These are phyloP conservation scores for Falco cherrug DNA, from an alignment of 2,797 vertebrate species.

Conservation along the genomic window DNA sequence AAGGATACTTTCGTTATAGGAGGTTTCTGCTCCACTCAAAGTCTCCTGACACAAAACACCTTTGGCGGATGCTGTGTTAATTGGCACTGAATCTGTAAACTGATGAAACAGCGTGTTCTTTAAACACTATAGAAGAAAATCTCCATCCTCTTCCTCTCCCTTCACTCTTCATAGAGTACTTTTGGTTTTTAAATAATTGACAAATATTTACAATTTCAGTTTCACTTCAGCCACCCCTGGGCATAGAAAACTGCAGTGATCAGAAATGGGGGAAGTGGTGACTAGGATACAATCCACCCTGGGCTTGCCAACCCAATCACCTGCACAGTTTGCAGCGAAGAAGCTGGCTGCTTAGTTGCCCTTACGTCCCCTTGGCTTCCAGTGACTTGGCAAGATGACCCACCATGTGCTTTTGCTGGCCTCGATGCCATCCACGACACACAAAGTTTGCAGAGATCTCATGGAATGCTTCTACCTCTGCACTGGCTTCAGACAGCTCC, in stretches of 20 bases:
- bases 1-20: not conserved
- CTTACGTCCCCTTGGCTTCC: not conserved
- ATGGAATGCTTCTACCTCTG: not conserved
- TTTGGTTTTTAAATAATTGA: not conserved
- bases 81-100: not conserved
- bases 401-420: not conserved
- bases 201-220: not conserved
- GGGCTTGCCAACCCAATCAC: not conserved
- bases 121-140: not conserved
- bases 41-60: not conserved
- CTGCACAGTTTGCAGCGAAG: rapidly evolving
- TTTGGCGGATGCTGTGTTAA: not conserved
- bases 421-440: not conserved
- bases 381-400: not conserved
- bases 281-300: rapidly evolving
- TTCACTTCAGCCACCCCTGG: not conserved
- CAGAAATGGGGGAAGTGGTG: rapidly evolving
- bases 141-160: not conserved
- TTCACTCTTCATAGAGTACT: not conserved
- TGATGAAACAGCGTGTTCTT: not conserved
- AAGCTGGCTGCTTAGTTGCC: not conserved
- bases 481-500: not conserved
- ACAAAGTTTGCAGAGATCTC: rapidly evolving
- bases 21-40: not conserved
- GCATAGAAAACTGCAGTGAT: not conserved